phyloP scores from a whole-genome alignment of 37 sponge, comb jelly and placozoan species.

The Axinella damicornis region DNA sequence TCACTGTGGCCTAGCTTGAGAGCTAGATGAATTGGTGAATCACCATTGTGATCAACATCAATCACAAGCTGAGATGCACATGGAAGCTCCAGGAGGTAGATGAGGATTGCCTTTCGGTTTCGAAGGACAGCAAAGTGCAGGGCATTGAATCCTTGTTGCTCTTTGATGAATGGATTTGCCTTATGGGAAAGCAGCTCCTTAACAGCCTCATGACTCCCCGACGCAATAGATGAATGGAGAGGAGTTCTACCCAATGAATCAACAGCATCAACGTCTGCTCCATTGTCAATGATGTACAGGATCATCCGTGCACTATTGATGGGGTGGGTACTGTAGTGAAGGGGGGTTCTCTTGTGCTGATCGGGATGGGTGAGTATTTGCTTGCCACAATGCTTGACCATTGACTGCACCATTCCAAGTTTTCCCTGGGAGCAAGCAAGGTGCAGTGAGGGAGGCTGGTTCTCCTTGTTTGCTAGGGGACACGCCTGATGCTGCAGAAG shows the following conservation, averaged over 20 bases:
- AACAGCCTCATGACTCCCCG: conserved; percentile 38
- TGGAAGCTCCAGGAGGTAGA: conserved; percentile 31
- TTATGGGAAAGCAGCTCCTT: conserved; percentile 40
- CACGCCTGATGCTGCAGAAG: conserved; percentile 72
- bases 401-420: conserved; percentile 55
- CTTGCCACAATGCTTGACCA: conserved; percentile 40
- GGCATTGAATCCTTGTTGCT: conserved; percentile 46
- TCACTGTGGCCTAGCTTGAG: conserved; percentile 9
- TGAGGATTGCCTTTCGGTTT: conserved; percentile 33
- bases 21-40: conserved; percentile 64
- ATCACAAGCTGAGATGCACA: conserved; percentile 30
- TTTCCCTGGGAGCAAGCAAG: conserved; percentile 81
- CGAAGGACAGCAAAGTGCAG: conserved; percentile 60
- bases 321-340: conserved; percentile 55
- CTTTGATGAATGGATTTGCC: conserved; percentile 43
- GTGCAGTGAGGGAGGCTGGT: conserved; percentile 70
- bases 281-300: conserved; percentile 44
- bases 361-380: conserved; percentile 29
- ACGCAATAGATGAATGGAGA: conserved; percentile 55
- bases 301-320: conserved; percentile 42
- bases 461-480: conserved; percentile 36
- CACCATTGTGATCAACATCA: conserved; percentile 13
- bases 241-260: conserved; percentile 77
- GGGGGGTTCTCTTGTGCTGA: conserved; percentile 35
- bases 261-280: conserved; percentile 42